Evolutionary conservation across 1,140 invertebrate species (phyloP).

Genomic region (Bombus ignitus): DNA sequence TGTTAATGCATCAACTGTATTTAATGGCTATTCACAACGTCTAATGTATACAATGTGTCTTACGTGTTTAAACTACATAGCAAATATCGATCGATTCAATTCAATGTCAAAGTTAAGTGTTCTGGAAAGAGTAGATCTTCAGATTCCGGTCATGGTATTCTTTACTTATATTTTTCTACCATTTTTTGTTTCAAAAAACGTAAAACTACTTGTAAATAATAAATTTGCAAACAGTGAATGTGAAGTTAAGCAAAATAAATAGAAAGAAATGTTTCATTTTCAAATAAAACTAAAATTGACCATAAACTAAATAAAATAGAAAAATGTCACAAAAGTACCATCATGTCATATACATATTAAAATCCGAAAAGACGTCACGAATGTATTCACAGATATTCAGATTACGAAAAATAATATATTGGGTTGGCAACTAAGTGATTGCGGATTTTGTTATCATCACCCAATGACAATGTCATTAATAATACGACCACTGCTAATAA

Average conservation of each 20-base stretch:
- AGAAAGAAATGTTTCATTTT: background rate
- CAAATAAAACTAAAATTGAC: background rate
- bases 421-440: no score
- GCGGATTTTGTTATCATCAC: no score
- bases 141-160: background rate
- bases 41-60: conserved; percentile 7
- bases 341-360: background rate
- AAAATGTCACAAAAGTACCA: background rate
- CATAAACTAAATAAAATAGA: background rate
- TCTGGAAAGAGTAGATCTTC: background rate
- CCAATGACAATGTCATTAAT: no score
- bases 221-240: background rate
- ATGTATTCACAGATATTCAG: background rate
- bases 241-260: background rate
- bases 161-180: background rate
- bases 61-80: conserved; percentile 61
- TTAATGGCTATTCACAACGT: conserved; percentile 1
- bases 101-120: conserved; percentile 46
- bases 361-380: background rate
- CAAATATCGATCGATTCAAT: conserved; percentile 47
- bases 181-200: background rate
- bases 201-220: background rate
- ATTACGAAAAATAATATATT: background rate
- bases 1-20: background rate
- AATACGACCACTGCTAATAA: no score